These are phyloP conservation scores for Beaufortia kweichowensis DNA, from an alignment of 2,113 vertebrate species.

Conservation along the genomic window DNA sequence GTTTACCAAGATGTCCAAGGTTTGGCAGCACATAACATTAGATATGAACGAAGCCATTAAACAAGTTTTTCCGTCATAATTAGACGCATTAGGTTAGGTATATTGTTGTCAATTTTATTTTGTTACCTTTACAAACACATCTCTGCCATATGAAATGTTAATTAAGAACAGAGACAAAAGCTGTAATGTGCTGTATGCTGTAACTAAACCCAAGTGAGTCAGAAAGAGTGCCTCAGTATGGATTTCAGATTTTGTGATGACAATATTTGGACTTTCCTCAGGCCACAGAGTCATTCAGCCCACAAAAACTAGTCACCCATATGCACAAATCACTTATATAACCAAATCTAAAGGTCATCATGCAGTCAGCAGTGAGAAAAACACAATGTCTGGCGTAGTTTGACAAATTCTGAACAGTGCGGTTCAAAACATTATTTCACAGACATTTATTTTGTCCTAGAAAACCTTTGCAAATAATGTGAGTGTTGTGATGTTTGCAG, in stretches of 20 bases:
- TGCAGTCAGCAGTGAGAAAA: background rate
- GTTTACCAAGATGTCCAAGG: background rate
- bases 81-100: background rate
- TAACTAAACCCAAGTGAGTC: conserved; percentile 17
- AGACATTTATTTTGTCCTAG: no score
- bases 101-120: background rate
- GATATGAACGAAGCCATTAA: background rate
- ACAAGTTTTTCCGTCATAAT: background rate
- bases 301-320: conserved; percentile 18
- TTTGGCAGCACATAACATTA: background rate
- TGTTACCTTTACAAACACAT: background rate
- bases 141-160: conserved; percentile 7
- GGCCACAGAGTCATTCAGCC: conserved; percentile 27
- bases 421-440: background rate
- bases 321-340: conserved; percentile 22
- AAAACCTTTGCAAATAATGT: no score
- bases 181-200: no score
- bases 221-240: background rate
- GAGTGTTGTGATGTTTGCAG: no score
- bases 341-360: conserved; percentile 11
- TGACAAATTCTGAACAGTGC: background rate
- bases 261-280: conserved; percentile 16
- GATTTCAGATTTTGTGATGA: conserved; percentile 16
- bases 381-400: background rate
- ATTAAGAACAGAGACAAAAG: conserved; percentile 1